Base-by-base conservation (phyloP, 2,797 vertebrate species). In the Erethizon dorsatum region DNA sequence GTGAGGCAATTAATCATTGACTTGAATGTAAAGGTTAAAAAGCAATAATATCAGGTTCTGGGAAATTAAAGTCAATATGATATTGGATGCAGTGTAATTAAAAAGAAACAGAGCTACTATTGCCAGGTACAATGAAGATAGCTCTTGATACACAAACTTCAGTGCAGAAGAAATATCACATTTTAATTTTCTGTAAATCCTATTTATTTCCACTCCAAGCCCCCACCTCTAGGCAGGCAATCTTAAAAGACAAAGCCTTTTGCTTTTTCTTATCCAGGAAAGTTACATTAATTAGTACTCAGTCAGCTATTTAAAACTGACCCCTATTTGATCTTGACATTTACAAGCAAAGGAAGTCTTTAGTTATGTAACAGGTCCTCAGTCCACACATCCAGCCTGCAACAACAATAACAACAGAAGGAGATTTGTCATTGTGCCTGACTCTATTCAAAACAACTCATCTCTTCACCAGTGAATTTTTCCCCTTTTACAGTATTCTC, bases 341-440 rank as follows among this genome's bases (percentile, higher is more conserved):
- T 98, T 98, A 96, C 79, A 97, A 98, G 95, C 92, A 88, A 98
- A 98, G 97, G 98, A 98, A 98, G 96, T 96, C 96, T 97, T 97
- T 91, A 20, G 98, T 98, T 98, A 98, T 97, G 91, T 98, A 98
- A 99, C 97, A 97, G 93, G 88, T 97, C 96, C 97, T 94, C 97
- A 96, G 97, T 97, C 97, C 97, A 95, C 96, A 91, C 97, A 97
- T 98, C 98, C 98, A 92, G 96, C 96, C 97, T 97, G 88, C 91
- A 97, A 97, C 97, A 98, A 98, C 97, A 98, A 97, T 96, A 97
- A 98, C 97, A 98, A 98, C 98, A 98, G 98, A 98, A 98, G 98
- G 96, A 84, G 67, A 83, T 97, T 97, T 98, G 98, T 98, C 97
- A 2, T 94, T 97, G 96, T 98, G 95, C 96, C 96, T 95, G 41